A percentile compares a stretch with the other conserved stretches of the same genome.
Evolutionary conservation across 2,888 invertebrate species (phyloP).

Genomic region (Tholera decimalis): DNA sequence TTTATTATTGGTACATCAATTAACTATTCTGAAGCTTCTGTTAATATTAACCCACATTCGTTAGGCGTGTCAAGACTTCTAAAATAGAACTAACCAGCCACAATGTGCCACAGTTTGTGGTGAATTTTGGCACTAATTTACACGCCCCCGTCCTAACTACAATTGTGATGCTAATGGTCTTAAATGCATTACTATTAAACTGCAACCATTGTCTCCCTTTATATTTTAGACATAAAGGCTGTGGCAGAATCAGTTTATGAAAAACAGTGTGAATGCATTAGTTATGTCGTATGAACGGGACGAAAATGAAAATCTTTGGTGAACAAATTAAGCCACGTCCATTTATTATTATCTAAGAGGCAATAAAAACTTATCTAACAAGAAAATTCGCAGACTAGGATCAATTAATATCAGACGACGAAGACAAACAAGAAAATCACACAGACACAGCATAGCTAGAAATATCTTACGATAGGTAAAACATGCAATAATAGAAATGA

Average conservation of each 20-base stretch:
- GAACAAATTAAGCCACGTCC: constrained; percentile 3
- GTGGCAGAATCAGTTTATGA: neutral
- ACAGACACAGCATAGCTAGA: constrained; percentile 42
- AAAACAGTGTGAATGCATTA: neutral
- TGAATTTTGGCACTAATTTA: constrained; percentile 63
- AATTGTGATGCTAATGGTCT: constrained; percentile 44
- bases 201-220: constrained; percentile 14
- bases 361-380: constrained; percentile 40
- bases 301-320: neutral
- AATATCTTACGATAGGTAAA: constrained; percentile 54
- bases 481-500: constrained; percentile 62
- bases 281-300: neutral
- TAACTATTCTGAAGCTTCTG: constrained; percentile 14
- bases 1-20: neutral
- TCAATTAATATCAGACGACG: constrained; percentile 46
- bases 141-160: constrained; percentile 43
- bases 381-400: constrained; percentile 38
- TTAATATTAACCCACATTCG: constrained; percentile 45
- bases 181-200: constrained; percentile 32
- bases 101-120: constrained; percentile 66
- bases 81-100: constrained; percentile 74
- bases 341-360: constrained; percentile 29
- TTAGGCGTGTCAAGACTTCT: constrained; percentile 58
- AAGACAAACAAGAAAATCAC: constrained; percentile 37
- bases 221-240: neutral